phyloP scores from a whole-genome alignment of 2,888 invertebrate species.

The Nowickia ferox region DNA sequence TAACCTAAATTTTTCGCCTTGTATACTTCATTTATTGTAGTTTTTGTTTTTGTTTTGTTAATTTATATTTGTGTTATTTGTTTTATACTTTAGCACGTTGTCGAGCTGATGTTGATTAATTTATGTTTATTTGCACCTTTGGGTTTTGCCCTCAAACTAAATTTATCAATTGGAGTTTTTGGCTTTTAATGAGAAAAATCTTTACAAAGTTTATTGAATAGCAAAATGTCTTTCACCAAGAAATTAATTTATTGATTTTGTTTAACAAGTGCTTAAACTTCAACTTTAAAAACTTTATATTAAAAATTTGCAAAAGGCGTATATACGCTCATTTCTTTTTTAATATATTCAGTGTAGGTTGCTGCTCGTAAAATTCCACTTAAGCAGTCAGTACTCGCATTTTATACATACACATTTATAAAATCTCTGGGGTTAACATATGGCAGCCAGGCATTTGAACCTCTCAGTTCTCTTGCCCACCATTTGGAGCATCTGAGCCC shows the following conservation, averaged over 20 bases:
- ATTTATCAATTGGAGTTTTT: background rate
- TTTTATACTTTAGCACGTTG: constrained; percentile 22
- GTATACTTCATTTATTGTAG: background rate
- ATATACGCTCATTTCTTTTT: background rate
- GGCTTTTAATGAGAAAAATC: background rate
- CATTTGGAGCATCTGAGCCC: constrained; percentile 47
- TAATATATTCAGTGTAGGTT: constrained; percentile 49
- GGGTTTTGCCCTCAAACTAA: constrained; percentile 37
- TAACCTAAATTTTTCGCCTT: constrained; percentile 56
- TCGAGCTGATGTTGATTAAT: constrained; percentile 69
- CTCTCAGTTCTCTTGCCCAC: background rate
- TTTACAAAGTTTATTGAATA: background rate
- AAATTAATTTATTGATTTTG: constrained; percentile 45
- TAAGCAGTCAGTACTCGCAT: constrained; percentile 30
- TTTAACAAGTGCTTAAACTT: background rate
- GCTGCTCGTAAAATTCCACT: constrained; percentile 58
- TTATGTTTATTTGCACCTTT: constrained; percentile 54
- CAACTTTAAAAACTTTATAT: background rate
- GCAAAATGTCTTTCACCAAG: background rate
- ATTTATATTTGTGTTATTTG: too few relatives aligned
- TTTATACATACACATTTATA: constrained; percentile 42
- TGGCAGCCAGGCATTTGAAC: constrained; percentile 51
- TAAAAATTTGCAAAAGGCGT: background rate
- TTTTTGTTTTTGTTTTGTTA: background rate
- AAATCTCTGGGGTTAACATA: constrained; percentile 64